Conservation (phyloP, 2,888 invertebrate genomes). For the Eustalomyia histrio region DNA sequence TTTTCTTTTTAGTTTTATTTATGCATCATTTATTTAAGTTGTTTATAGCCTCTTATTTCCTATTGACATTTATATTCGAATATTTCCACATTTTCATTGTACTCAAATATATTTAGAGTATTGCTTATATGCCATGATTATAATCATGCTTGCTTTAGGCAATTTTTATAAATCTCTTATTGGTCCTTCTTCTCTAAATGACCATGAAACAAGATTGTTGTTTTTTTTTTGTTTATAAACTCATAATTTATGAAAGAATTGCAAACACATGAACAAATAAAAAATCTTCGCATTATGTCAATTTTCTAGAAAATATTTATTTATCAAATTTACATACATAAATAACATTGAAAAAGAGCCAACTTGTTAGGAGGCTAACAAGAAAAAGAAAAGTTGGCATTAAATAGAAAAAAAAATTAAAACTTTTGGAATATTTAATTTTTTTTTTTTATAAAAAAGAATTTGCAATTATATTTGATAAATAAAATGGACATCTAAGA, state of each 20-base stretch:
- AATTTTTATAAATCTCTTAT: not conserved
- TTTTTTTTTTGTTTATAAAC: not conserved
- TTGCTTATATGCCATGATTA: not conserved
- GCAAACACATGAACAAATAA: not conserved
- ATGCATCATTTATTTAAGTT: not conserved
- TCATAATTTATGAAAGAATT: not conserved
- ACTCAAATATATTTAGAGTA: not conserved
- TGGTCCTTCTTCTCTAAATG: not conserved
- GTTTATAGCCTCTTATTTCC: not conserved
- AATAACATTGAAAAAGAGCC: constrained; percentile 37
- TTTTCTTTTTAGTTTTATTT: not conserved
- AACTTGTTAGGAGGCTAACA: not conserved
- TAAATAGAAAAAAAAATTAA: not conserved
- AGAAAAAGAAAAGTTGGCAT: not conserved
- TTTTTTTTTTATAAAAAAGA: not conserved
- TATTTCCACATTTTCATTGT: not conserved
- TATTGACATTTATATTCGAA: not conserved
- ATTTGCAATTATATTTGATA: no score
- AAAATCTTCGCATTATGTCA: not conserved
- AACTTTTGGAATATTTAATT: not conserved
- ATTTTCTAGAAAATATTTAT: not conserved
- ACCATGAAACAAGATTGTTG: not conserved
- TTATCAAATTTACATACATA: constrained; percentile 19
- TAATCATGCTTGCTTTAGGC: not conserved
- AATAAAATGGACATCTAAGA: no score